A percentile compares a stretch with the other conserved stretches of the same genome.
Conservation (phyloP, 2,888 invertebrate genomes). For the Dryadula phaetusa region DNA sequence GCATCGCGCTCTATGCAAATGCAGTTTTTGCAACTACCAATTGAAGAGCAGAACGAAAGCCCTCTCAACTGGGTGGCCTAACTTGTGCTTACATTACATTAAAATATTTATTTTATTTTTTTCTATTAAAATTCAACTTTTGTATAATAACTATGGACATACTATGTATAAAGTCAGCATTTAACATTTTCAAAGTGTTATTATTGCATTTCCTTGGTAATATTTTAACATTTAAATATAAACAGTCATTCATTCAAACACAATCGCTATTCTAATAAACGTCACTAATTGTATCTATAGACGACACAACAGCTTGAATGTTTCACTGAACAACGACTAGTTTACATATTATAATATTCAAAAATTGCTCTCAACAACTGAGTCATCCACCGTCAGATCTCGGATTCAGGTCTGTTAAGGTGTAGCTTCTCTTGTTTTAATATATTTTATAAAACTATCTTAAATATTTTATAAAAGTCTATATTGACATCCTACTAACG, state of each 20-base stretch:
- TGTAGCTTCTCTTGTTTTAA: slow-evolving; percentile 30
- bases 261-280: slow-evolving; percentile 75
- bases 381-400: slow-evolving; percentile 76
- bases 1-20: slow-evolving; percentile 81
- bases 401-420: slow-evolving; percentile 71
- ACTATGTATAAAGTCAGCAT: slow-evolving; percentile 7
- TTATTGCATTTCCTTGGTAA: slow-evolving; percentile 30
- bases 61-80: slow-evolving; percentile 70
- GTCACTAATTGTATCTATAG: slow-evolving; percentile 73
- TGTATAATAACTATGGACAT: not conserved
- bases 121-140: not conserved
- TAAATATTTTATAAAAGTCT: too few relatives aligned
- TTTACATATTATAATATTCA: slow-evolving; percentile 82
- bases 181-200: slow-evolving; percentile 24
- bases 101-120: not conserved
- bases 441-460: not conserved
- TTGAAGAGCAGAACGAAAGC: slow-evolving; percentile 67
- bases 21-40: slow-evolving; percentile 81
- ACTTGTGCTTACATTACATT: slow-evolving; percentile 16
- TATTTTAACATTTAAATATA: slow-evolving; percentile 40
- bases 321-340: slow-evolving; percentile 68
- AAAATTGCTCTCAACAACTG: slow-evolving; percentile 76
- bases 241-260: slow-evolving; percentile 51
- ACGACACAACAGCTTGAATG: slow-evolving; percentile 59
- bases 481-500: too few relatives aligned